phyloP scores from a whole-genome alignment of 2,113 vertebrate species.

The Callocephalon fimbriatum region DNA sequence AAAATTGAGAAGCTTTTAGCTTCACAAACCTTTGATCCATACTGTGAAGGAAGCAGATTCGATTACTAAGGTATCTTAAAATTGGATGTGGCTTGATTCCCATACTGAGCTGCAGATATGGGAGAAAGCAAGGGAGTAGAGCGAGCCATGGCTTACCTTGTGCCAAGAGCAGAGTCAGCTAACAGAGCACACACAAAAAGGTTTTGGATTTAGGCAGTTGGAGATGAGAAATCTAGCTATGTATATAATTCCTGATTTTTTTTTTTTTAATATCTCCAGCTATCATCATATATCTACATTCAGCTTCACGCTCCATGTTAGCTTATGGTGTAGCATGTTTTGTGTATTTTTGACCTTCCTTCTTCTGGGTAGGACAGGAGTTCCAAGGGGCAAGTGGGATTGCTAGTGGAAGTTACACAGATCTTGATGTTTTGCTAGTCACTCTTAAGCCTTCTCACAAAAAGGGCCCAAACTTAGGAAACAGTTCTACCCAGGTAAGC shows the following conservation, averaged over 20 bases:
- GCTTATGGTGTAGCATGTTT: neutral
- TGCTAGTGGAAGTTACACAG: neutral
- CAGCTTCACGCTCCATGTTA: neutral
- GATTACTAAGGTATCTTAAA: constrained; percentile 14
- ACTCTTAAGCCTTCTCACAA: neutral
- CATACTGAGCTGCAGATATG: neutral
- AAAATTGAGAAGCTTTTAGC: constrained; percentile 28
- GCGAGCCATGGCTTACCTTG: neutral
- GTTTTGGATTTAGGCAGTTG: neutral
- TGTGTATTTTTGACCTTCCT: neutral
- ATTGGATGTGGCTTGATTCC: neutral
- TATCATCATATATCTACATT: neutral
- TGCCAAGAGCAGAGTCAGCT: neutral
- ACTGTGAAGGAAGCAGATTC: neutral
- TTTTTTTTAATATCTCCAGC: neutral
- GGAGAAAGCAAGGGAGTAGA: neutral
- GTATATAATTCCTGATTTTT: neutral
- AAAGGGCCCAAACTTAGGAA: neutral
- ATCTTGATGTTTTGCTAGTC: neutral
- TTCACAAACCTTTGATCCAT: constrained; percentile 19
- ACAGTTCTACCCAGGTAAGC: neutral
- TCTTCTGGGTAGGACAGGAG: neutral
- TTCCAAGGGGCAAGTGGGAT: neutral
- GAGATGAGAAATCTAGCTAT: neutral
- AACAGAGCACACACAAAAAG: neutral